Evolutionary conservation across 1,140 invertebrate species (phyloP).

Genomic region (Rhynchophorus ferrugineus): DNA sequence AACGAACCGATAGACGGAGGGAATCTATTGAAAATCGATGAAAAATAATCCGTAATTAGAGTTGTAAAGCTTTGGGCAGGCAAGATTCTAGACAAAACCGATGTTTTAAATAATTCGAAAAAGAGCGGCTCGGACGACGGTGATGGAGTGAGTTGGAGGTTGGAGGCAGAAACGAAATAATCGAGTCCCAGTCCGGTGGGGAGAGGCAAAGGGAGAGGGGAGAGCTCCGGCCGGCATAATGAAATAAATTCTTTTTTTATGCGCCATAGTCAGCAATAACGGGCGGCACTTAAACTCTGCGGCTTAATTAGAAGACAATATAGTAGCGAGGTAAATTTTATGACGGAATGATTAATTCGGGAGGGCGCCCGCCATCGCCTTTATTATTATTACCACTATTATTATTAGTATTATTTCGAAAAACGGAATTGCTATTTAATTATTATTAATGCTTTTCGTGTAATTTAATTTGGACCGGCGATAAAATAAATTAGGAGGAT

Average conservation of each 20-base stretch:
- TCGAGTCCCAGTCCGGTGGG: no score
- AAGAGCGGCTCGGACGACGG: no score
- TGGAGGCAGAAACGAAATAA: no score
- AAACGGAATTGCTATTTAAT: conserved; percentile 36
- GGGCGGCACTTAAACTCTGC: conserved; percentile 5
- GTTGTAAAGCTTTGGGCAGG: no score
- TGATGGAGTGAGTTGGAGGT: no score
- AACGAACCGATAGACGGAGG: no score
- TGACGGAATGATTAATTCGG: conserved; percentile 31
- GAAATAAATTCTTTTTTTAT: conserved; percentile 1
- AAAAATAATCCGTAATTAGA: no score
- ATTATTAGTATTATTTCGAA: conserved; percentile 6
- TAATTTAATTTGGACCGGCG: conserved; percentile 39
- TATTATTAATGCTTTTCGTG: conserved; percentile 34
- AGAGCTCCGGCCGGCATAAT: no score
- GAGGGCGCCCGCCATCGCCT: conserved; percentile 10
- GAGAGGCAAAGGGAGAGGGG: no score
- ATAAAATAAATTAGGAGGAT: conserved; percentile 40
- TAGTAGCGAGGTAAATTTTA: conserved; percentile 14
- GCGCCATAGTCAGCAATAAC: conserved; percentile 6
- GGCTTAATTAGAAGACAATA: conserved; percentile 28
- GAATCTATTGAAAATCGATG: no score
- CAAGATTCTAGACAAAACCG: no score
- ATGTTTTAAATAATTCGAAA: no score
- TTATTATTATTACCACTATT: conserved; percentile 5